Evolutionary conservation across 1,140 invertebrate genomes (phyloP).

Genomic region (Tetragnatha versicolor): DNA sequence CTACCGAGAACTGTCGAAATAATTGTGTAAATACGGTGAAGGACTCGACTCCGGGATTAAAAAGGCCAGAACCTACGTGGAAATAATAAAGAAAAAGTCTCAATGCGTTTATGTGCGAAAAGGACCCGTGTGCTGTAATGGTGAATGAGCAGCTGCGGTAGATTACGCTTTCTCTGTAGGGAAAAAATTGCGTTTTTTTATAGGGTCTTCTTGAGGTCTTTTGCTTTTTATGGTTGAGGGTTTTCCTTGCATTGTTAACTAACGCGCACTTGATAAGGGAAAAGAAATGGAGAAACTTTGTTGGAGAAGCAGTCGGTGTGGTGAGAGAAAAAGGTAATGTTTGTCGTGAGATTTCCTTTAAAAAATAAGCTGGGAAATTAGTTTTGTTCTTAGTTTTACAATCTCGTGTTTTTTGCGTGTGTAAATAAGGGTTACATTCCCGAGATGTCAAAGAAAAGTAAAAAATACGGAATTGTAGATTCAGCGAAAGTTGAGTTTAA

Average conservation of each 20-base stretch:
- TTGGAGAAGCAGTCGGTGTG: neutral
- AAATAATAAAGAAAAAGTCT: neutral
- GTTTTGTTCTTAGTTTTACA: too few species aligned
- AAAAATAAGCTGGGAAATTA: too few species aligned
- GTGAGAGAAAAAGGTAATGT: neutral
- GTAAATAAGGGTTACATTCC: too few species aligned
- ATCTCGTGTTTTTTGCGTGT: too few species aligned
- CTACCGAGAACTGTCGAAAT: slow-evolving; percentile 7
- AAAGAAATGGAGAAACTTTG: neutral
- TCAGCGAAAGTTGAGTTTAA: too few species aligned
- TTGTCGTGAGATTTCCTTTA: too few species aligned
- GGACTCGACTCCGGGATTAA: slow-evolving; percentile 1
- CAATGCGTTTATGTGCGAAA: neutral
- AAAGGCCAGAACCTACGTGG: neutral
- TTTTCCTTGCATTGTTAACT: neutral
- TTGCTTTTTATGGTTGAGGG: neutral
- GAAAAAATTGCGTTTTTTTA: neutral
- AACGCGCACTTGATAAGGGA: neutral
- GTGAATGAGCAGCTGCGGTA: neutral
- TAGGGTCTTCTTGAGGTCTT: neutral
- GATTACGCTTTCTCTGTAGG: too few species aligned
- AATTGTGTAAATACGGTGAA: slow-evolving; percentile 22
- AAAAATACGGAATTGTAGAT: too few species aligned
- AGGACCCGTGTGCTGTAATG: neutral
- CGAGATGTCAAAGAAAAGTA: too few species aligned